Evolutionary conservation across 2,888 invertebrate species (phyloP).

Genomic region (Arrhopalites spinosus): DNA sequence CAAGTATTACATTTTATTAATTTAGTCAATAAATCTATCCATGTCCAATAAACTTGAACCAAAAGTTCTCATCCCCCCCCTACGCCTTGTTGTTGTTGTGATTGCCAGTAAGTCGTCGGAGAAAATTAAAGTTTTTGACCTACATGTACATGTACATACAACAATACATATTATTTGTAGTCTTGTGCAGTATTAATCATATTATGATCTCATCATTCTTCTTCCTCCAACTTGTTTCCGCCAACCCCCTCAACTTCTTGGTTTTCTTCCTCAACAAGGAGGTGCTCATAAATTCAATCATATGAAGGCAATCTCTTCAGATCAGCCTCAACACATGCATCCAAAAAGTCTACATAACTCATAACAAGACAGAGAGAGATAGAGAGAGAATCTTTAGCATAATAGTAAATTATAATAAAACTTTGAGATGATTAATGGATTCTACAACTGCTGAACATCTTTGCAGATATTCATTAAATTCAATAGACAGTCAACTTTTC

Average conservation of each 20-base stretch:
- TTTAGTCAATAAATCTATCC: neutral
- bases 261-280: neutral
- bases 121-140: too few species aligned
- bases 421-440: neutral
- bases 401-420: too few species aligned
- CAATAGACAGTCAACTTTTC: neutral
- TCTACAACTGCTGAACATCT: conserved; percentile 2
- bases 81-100: too few species aligned
- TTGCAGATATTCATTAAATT: neutral
- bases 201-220: too few species aligned
- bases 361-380: neutral
- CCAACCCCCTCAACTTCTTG: too few species aligned
- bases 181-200: too few species aligned
- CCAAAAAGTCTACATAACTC: conserved; percentile 3
- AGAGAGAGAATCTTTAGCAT: too few species aligned
- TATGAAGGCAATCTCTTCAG: neutral
- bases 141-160: too few species aligned
- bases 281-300: conserved; percentile 4
- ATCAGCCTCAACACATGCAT: neutral
- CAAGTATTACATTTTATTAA: neutral
- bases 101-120: too few species aligned
- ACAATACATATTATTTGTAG: too few species aligned
- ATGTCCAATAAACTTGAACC: neutral
- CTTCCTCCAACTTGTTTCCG: neutral
- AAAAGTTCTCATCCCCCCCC: too few species aligned